Evolutionary conservation across 1,140 invertebrate species (phyloP).

Genomic region (Drosophila oshimai): DNA sequence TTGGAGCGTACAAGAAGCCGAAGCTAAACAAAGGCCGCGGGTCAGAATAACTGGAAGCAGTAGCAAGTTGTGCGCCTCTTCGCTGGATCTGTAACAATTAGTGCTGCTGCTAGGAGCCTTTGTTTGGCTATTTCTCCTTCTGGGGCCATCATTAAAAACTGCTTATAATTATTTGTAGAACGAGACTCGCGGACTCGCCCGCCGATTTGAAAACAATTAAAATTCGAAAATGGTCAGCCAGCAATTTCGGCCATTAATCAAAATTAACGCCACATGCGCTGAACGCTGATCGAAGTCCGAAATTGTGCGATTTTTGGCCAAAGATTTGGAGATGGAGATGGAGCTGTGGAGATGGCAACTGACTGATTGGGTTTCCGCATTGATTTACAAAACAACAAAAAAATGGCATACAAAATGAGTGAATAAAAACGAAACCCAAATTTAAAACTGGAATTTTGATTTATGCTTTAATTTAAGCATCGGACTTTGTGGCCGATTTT

Average conservation of each 20-base stretch:
- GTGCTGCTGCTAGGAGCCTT: constrained; percentile 64
- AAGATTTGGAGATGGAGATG: constrained; percentile 36
- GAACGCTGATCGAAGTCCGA: constrained; percentile 42
- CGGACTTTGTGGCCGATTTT: constrained; percentile 19
- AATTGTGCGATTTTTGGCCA: constrained; percentile 34
- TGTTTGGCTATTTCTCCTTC: constrained; percentile 62
- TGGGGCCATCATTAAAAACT: constrained; percentile 69
- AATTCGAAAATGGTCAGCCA: constrained; percentile 70
- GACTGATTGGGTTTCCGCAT: constrained; percentile 69
- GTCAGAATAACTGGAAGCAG: constrained; percentile 76
- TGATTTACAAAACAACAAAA: constrained; percentile 40
- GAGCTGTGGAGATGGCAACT: constrained; percentile 43
- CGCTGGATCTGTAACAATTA: constrained; percentile 75
- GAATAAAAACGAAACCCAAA: constrained; percentile 14
- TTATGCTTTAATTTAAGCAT: constrained; percentile 55
- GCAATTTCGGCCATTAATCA: constrained; percentile 79
- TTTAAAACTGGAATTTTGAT: constrained; percentile 42
- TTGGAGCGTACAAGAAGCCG: constrained; percentile 20
- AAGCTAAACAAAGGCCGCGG: constrained; percentile 40
- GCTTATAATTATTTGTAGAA: constrained; percentile 81
- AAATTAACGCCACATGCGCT: constrained; percentile 79
- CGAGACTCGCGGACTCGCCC: constrained; percentile 66
- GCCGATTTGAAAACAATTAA: constrained; percentile 80
- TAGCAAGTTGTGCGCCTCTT: constrained; percentile 71
- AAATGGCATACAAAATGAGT: constrained; percentile 41